Percentiles rank a stretch among this genome's conserved stretches.
These are phyloP conservation scores for Aporophyla nigra DNA, from an alignment of 2,888 invertebrate species.

Conservation along the genomic window DNA sequence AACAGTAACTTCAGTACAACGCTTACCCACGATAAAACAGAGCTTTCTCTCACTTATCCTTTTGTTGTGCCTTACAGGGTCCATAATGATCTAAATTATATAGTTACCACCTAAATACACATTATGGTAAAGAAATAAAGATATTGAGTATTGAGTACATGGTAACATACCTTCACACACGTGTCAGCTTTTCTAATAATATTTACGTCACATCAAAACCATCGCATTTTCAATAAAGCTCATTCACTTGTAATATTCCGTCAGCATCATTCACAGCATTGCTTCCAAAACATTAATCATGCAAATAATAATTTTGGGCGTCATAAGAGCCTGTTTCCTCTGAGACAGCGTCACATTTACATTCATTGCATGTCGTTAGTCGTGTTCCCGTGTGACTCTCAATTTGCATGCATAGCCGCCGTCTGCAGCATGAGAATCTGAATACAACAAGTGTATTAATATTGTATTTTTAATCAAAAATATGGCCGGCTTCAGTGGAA, in stretches of 20 bases:
- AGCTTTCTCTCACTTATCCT: too few relatives aligned
- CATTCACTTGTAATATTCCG: slow-evolving; percentile 26
- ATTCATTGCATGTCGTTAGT: slow-evolving; percentile 75
- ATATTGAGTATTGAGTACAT: too few relatives aligned
- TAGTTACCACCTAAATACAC: too few relatives aligned
- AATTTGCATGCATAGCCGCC: slow-evolving; percentile 72
- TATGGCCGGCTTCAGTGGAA: slow-evolving; percentile 44
- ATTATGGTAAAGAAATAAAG: too few relatives aligned
- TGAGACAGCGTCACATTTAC: slow-evolving; percentile 70
- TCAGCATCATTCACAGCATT: slow-evolving; percentile 33
- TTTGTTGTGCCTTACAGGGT: too few relatives aligned
- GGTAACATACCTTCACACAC: background rate
- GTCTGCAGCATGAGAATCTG: slow-evolving; percentile 61
- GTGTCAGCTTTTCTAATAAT: slow-evolving; percentile 1
- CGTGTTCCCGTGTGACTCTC: slow-evolving; percentile 69
- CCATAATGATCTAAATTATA: too few relatives aligned
- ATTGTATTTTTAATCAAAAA: slow-evolving; percentile 68
- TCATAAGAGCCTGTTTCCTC: slow-evolving; percentile 66
- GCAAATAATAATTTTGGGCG: slow-evolving; percentile 65
- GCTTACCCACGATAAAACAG: background rate
- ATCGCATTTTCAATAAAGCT: slow-evolving; percentile 38
- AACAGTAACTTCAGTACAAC: background rate
- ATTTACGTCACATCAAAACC: background rate
- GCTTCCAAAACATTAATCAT: slow-evolving; percentile 51
- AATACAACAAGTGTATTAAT: slow-evolving; percentile 68